Conservation (phyloP, 2,888 invertebrate genomes). For the Eubasilissa splendida region DNA sequence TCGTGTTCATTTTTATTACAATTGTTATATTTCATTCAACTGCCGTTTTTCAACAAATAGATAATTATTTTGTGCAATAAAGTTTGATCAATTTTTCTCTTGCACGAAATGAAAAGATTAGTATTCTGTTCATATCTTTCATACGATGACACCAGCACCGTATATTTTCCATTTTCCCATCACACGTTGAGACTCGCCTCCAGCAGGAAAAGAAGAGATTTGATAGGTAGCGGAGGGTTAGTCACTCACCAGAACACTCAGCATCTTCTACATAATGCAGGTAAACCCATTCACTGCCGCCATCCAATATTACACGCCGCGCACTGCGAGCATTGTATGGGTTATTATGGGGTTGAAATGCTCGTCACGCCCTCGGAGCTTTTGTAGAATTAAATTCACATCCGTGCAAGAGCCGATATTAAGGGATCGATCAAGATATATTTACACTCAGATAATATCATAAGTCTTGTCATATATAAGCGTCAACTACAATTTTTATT, state of each 20-base stretch:
- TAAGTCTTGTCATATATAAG: no score
- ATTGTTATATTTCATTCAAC: no score
- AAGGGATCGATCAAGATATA: constrained; percentile 4
- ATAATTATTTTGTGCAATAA: not conserved
- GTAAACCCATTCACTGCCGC: constrained; percentile 47
- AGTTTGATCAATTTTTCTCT: not conserved
- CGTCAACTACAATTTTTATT: no score
- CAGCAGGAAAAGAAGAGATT: constrained; percentile 34
- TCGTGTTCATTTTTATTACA: no score
- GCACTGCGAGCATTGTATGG: constrained; percentile 32
- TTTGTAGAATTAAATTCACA: constrained; percentile 16
- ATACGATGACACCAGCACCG: constrained; percentile 18
- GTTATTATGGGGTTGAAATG: constrained; percentile 34
- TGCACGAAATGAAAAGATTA: not conserved
- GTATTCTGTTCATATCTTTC: constrained; percentile 15
- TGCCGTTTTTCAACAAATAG: no score
- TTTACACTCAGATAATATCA: not conserved
- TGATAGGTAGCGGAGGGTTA: constrained; percentile 47
- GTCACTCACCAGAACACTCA: constrained; percentile 41
- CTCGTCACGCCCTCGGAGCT: not conserved
- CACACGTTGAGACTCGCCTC: constrained; percentile 7
- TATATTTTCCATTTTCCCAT: constrained; percentile 22
- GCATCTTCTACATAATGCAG: constrained; percentile 49
- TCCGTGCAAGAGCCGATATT: not conserved
- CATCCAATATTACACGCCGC: constrained; percentile 40